Evolutionary conservation across 2,113 vertebrate species (phyloP), one percentile per base, ranked within the genome.

Genomic region (Gasterosteus aculeatus): DNA sequence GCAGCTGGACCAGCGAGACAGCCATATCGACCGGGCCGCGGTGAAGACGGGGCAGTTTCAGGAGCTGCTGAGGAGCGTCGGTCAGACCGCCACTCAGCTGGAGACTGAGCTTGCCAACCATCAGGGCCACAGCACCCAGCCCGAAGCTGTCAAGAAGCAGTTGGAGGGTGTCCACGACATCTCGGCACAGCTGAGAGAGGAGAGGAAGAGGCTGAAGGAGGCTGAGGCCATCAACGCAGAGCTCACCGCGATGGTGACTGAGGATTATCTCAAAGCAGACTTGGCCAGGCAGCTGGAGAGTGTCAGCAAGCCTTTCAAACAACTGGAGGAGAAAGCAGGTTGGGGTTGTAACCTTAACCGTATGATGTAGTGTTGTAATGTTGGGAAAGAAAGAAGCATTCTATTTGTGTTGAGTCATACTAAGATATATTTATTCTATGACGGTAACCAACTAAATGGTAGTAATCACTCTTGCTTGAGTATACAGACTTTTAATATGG

Each of bases 321-420:
- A 96, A 65, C 92, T 99, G 71, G 95, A 98, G 75, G 95, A 97
- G 84, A 98, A 96, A 96, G 91, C 98, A 96, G 96, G 98, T 99
- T 86, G 77, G 97, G 90, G 26, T 80, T 83, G 87, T 49, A 56
- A 54, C 10, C 10, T 44, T 72, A 53, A 64, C 42, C 12, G 29
- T 53, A 73, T 74, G 38, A 71, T 73, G 10, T 39, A 26, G 10
- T 62, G 47, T 26, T 84, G 64, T 83, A 75, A 66, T 82, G 54
- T 77, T 75, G 82, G 53, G 76, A 80, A 33, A 54, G 63, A 66
- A 54, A 51, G 14, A 47, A 16, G 16, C 29, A 51, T 82, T 78
- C 22, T 67, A n/a, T 80, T 70, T 49, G 38, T 75, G 59, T 71
- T 88, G 33, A 73, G n/a, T 81, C 63, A 67, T 29, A 58, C 62